These are phyloP conservation scores for Spodoptera picta DNA, from an alignment of 2,888 invertebrate genomes.

Conservation along the genomic window DNA sequence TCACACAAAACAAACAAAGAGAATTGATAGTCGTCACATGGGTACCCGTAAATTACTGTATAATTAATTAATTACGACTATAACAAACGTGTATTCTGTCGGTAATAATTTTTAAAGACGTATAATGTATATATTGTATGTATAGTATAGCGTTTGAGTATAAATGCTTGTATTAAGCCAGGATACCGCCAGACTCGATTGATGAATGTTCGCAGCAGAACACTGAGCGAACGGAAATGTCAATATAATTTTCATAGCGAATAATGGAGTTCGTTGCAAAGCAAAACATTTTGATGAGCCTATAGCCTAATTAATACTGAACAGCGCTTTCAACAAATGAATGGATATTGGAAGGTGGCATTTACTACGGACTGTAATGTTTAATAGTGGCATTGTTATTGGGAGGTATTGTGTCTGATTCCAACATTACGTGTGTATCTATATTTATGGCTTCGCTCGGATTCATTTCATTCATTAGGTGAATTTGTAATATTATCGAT, in stretches of 20 bases:
- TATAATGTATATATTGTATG: slow-evolving; percentile 1
- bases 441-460: too few relatives aligned
- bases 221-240: slow-evolving; percentile 1
- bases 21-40: slow-evolving; percentile 41
- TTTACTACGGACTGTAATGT: neutral
- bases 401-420: too few relatives aligned
- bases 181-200: slow-evolving; percentile 18
- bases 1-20: slow-evolving; percentile 32
- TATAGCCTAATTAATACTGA: slow-evolving; percentile 20
- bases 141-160: slow-evolving; percentile 7
- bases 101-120: slow-evolving; percentile 53
- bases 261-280: slow-evolving; percentile 7
- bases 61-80: slow-evolving; percentile 25
- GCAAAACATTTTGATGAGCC: slow-evolving; percentile 20
- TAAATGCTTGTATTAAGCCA: slow-evolving; percentile 16
- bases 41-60: slow-evolving; percentile 18
- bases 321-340: slow-evolving; percentile 5
- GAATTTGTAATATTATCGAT: too few relatives aligned
- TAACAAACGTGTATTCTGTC: slow-evolving; percentile 53
- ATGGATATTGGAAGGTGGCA: neutral
- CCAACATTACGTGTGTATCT: too few relatives aligned
- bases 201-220: slow-evolving; percentile 20
- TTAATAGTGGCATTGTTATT: neutral
- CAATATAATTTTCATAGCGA: slow-evolving; percentile 6
- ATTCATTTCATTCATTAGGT: too few relatives aligned